Evolutionary conservation across 2,797 vertebrate genomes (phyloP).

Genomic region (Melanotaenia trifasciata): DNA sequence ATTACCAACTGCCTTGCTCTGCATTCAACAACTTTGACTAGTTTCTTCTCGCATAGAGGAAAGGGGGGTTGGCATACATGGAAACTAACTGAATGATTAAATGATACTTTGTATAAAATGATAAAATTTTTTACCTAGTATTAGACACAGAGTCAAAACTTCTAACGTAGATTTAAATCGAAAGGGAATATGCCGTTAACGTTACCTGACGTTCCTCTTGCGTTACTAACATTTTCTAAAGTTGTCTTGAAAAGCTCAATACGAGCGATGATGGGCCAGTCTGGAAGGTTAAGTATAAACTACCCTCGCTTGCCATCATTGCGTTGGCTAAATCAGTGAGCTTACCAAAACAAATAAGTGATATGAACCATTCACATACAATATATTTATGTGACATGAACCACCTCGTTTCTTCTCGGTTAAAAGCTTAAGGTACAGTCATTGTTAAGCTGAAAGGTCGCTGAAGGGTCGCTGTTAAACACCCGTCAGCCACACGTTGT

Average conservation of each 20-base stretch:
- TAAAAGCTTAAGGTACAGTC: not conserved
- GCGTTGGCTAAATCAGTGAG: constrained; percentile 21
- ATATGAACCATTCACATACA: not conserved
- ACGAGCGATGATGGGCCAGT: not conserved
- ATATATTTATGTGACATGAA: not conserved
- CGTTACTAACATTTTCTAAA: not conserved
- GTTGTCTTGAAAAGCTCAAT: rapidly evolving
- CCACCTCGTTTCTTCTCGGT: rapidly evolving
- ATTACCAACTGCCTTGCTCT: not conserved
- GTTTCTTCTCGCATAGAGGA: not conserved
- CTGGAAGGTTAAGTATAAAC: constrained; percentile 24
- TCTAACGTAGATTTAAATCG: not conserved
- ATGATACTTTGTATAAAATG: not conserved
- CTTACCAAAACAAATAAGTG: constrained; percentile 21
- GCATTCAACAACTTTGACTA: not conserved
- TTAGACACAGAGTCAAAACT: not conserved
- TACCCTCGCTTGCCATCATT: constrained; percentile 13
- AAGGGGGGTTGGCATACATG: not conserved
- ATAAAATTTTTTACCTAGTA: not conserved
- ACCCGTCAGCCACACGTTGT: constrained; percentile 34
- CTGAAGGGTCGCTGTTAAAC: constrained; percentile 4
- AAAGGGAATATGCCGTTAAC: not conserved
- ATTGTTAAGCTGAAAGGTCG: not conserved
- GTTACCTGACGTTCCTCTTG: not conserved
- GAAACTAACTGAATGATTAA: not conserved